Evolutionary conservation across 2,888 invertebrate genomes (phyloP).

Genomic region (Cheilosia vernalis): DNA sequence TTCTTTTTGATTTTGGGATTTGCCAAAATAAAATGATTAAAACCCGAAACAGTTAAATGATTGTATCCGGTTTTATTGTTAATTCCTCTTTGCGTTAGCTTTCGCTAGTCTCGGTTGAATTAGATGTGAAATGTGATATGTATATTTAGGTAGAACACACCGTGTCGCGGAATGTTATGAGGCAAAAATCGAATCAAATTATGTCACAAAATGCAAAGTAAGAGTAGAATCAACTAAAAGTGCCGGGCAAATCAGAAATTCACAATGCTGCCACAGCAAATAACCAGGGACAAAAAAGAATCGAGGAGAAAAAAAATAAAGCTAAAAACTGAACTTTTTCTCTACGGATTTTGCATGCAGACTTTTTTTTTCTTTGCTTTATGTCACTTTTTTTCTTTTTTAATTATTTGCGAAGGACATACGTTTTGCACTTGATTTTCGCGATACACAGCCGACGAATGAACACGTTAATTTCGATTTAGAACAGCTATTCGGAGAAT

Average conservation of each 20-base stretch:
- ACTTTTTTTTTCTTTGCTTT: conserved; percentile 28
- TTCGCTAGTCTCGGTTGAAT: conserved; percentile 30
- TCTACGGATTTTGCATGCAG: conserved; percentile 51
- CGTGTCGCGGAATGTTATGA: conserved; percentile 52
- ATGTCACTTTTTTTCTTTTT: conserved; percentile 22
- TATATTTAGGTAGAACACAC: conserved; percentile 37
- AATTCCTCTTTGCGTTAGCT: conserved; percentile 33
- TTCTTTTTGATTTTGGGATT: conserved; percentile 8
- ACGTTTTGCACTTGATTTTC: conserved; percentile 32
- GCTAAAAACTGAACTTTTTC: conserved; percentile 62
- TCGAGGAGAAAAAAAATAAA: conserved; percentile 65
- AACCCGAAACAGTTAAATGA: conserved; percentile 54
- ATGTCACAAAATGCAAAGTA: conserved; percentile 56
- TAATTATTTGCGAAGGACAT: conserved; percentile 23
- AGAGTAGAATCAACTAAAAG: conserved; percentile 41
- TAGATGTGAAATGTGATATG: conserved; percentile 5
- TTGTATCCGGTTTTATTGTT: conserved; percentile 58
- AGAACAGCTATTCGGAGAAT: conserved; percentile 14
- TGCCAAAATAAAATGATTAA: conserved; percentile 22
- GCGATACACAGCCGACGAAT: conserved; percentile 36
- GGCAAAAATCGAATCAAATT: conserved; percentile 62
- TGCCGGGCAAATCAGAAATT: conserved; percentile 28
- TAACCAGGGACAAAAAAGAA: conserved; percentile 41
- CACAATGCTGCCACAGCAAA: conserved; percentile 35
- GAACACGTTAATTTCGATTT: conserved; percentile 20